Evolutionary conservation across 2,797 vertebrate genomes (phyloP), one percentile per base, ranked within the genome.

Genomic region (Sphenodon punctatus): DNA sequence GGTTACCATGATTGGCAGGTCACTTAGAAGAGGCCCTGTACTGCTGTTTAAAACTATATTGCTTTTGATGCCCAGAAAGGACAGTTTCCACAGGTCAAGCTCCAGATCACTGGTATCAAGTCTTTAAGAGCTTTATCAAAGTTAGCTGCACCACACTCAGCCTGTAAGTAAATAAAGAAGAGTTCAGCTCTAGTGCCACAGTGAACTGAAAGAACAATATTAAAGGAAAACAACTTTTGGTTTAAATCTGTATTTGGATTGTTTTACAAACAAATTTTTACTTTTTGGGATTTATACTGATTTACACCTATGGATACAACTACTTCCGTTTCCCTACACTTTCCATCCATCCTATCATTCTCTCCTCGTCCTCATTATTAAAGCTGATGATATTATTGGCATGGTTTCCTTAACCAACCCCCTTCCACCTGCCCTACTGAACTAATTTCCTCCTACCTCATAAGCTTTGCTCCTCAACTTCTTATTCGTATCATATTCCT

Each of bases 241-340:
- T 80, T 90, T 78, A 87, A 90, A 89, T 84, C 79, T 90, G 87
- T 88, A 90, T 86, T 91, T 72, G 49, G 74, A n/a, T 64, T 81
- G 51, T 70, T 88, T 89, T 85, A 63, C 66, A 68, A 85, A 78
- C 59, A 68, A 88, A 85, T 74, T 92, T 88, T 65, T 83, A 66
- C 23, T 75, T 30, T 83, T 88, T 63, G 69, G 64, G 83, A 73
- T 32, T 78, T 88, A 69, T 83, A 88, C 68, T 2, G 2, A 90
- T 70, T 79, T 48, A 66, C 2, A 68, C 46, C 59, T 81, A 78
- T 86, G 77, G 45, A 83, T 53, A 30, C n/a, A 53, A 9, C 27
- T 61, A 70, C 10, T n/a, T 85, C 12, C n/a, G 20, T 27, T 27
- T 3, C 8, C 42, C 32, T 12, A 23, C 12, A 16, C 8, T 81